Conservation (phyloP, 1,140 invertebrate species). For the Bombyx mandarina region DNA sequence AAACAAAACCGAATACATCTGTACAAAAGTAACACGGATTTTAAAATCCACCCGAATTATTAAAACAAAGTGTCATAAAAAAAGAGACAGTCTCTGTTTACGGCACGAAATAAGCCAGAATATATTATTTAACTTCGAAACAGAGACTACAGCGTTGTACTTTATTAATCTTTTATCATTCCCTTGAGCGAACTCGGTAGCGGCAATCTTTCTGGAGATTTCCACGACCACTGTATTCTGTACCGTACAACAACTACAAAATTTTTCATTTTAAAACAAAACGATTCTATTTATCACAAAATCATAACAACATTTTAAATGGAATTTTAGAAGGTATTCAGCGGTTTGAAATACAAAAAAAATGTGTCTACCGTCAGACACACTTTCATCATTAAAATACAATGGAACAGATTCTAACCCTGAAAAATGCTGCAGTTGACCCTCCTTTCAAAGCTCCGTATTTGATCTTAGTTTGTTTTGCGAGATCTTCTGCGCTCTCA, state of each 20-base stretch:
- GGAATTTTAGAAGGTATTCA: no score
- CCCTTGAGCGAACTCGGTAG: background rate
- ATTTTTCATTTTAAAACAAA: no score
- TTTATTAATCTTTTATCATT: constrained; percentile 3
- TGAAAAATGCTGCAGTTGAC: constrained; percentile 92
- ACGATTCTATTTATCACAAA: no score
- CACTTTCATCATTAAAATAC: background rate
- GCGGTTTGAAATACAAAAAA: no score
- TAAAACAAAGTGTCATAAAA: no score
- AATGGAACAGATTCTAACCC: constrained; percentile 73
- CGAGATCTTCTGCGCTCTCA: constrained; percentile 94
- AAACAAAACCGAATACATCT: no score
- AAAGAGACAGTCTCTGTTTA: background rate
- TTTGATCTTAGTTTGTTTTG: constrained; percentile 96
- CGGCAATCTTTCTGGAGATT: background rate
- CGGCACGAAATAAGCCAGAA: constrained; percentile 1
- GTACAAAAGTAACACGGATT: no score
- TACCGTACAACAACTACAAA: no score
- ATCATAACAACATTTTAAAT: no score
- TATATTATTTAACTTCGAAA: constrained; percentile 2
- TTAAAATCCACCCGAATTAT: no score
- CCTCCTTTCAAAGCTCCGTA: constrained; percentile 95
- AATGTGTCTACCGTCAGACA: no score
- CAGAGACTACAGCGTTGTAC: background rate
- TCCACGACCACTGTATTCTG: no score